phyloP scores from a whole-genome alignment of 2,888 invertebrate genomes.

The Ochropacha duplaris region DNA sequence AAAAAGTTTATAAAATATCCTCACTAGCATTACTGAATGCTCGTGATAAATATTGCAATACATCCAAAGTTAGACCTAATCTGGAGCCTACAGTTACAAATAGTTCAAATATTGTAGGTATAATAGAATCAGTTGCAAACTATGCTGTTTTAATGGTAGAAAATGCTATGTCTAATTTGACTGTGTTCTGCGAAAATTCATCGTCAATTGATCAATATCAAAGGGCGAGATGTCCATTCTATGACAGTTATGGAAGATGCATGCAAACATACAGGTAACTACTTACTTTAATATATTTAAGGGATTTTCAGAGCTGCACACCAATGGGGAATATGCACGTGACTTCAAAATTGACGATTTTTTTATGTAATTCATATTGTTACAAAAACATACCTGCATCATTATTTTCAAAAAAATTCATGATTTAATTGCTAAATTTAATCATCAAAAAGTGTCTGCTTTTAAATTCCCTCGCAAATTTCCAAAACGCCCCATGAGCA shows the following conservation, averaged over 20 bases:
- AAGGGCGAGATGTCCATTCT: slow-evolving; percentile 27
- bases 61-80: slow-evolving; percentile 14
- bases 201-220: slow-evolving; percentile 41
- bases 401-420: too few relatives aligned
- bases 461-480: too few relatives aligned
- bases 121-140: slow-evolving; percentile 39
- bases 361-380: too few relatives aligned
- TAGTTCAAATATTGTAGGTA: slow-evolving; percentile 38
- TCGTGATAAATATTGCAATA: slow-evolving; percentile 52
- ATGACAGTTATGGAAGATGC: slow-evolving; percentile 23
- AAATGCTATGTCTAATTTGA: slow-evolving; percentile 43
- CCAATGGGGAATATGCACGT: too few relatives aligned
- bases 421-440: too few relatives aligned
- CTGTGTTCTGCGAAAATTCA: slow-evolving; percentile 48
- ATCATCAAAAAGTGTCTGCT: too few relatives aligned
- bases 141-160: slow-evolving; percentile 44
- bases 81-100: slow-evolving; percentile 8
- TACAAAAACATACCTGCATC: too few relatives aligned
- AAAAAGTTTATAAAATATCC: slow-evolving; percentile 47
- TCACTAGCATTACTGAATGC: slow-evolving; percentile 47
- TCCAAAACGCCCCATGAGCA: too few relatives aligned
- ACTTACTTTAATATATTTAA: neutral
- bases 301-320: neutral
- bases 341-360: too few relatives aligned
- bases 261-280: slow-evolving; percentile 14